These are phyloP conservation scores for Catostomus latipinnis DNA, from an alignment of 2,797 vertebrate species.

Conservation along the genomic window DNA sequence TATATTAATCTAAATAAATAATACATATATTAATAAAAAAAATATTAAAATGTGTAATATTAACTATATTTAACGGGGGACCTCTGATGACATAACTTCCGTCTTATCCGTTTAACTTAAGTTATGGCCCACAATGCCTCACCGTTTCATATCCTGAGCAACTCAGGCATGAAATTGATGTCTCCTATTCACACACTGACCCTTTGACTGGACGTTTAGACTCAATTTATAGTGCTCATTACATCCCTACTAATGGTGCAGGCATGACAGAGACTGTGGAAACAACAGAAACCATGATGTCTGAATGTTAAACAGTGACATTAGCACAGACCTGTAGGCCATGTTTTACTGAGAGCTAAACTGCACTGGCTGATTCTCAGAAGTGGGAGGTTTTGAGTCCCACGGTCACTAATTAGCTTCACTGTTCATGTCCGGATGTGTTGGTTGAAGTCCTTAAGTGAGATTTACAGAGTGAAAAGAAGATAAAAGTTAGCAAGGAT, in stretches of 20 bases:
- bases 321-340: slow-evolving; percentile 66
- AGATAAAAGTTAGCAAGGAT: slow-evolving; percentile 22
- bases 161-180: slow-evolving; percentile 73
- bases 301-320: slow-evolving; percentile 22
- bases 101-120: slow-evolving; percentile 70
- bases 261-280: slow-evolving; percentile 58
- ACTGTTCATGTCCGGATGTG: slow-evolving; percentile 48
- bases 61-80: too few relatives aligned
- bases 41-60: too few relatives aligned
- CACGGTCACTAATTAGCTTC: slow-evolving; percentile 51
- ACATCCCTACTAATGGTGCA: slow-evolving; percentile 66
- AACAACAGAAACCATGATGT: slow-evolving; percentile 6
- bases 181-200: slow-evolving; percentile 64
- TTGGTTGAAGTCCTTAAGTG: slow-evolving; percentile 43
- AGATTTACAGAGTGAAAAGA: slow-evolving; percentile 48
- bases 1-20: too few relatives aligned
- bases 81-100: slow-evolving; percentile 73
- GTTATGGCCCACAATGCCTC: slow-evolving; percentile 64
- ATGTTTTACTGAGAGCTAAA: slow-evolving; percentile 33
- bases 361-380: slow-evolving; percentile 33
- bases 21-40: too few relatives aligned
- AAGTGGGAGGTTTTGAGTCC: slow-evolving; percentile 44
- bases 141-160: slow-evolving; percentile 70
- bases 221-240: slow-evolving; percentile 61
- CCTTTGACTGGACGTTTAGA: slow-evolving; percentile 60